phyloP scores from a whole-genome alignment of 2,888 invertebrate species.

The Eumacrocentrus americanus region DNA sequence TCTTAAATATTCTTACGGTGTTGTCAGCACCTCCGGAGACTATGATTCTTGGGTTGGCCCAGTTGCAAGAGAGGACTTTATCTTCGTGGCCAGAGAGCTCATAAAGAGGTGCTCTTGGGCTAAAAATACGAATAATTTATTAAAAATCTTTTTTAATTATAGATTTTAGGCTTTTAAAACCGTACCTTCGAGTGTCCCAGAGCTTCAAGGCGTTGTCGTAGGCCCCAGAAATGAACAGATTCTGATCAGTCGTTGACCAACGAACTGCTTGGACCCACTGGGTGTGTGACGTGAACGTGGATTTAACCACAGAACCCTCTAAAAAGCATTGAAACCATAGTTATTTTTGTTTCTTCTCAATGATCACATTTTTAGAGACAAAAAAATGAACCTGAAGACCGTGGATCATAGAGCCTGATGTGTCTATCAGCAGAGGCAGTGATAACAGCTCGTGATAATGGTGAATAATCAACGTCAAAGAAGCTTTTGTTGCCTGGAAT shows the following conservation, averaged over 20 bases:
- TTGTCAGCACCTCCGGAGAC: slow-evolving; percentile 94
- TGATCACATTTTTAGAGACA: slow-evolving; percentile 5
- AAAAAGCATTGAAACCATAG: slow-evolving; percentile 46
- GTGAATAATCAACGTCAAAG: slow-evolving; percentile 85
- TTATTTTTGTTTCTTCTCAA: background rate
- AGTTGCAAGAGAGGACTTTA: slow-evolving; percentile 91
- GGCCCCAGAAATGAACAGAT: slow-evolving; percentile 89
- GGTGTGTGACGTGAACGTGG: slow-evolving; percentile 85
- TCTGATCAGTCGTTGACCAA: slow-evolving; percentile 84
- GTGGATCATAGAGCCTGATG: slow-evolving; percentile 89
- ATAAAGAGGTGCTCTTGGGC: slow-evolving; percentile 89
- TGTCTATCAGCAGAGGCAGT: slow-evolving; percentile 92
- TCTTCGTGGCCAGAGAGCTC: slow-evolving; percentile 94
- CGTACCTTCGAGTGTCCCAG: slow-evolving; percentile 92
- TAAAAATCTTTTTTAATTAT: slow-evolving; percentile 12
- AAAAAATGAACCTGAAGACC: slow-evolving; percentile 72
- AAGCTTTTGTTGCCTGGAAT: slow-evolving; percentile 88
- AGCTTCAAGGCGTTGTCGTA: slow-evolving; percentile 91
- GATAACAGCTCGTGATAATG: slow-evolving; percentile 74
- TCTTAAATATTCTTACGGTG: slow-evolving; percentile 85
- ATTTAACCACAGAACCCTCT: slow-evolving; percentile 88
- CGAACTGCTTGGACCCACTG: slow-evolving; percentile 91
- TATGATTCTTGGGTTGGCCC: slow-evolving; percentile 85
- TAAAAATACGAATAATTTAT: slow-evolving; percentile 59
- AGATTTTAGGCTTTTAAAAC: slow-evolving; percentile 1